Evolutionary conservation across 1,140 invertebrate species (phyloP).

Genomic region (Trinorchestia longiramus): DNA sequence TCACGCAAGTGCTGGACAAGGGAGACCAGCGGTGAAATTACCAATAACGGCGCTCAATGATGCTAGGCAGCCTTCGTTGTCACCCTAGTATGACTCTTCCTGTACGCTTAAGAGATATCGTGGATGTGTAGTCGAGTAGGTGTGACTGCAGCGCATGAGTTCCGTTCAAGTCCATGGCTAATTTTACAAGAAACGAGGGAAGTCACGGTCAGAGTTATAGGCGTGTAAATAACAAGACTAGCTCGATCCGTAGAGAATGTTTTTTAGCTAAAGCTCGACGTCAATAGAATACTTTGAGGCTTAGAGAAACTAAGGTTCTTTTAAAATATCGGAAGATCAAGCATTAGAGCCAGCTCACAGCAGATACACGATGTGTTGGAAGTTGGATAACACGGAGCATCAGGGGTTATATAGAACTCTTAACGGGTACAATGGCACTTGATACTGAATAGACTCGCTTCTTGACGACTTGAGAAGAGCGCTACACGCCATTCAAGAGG

Average conservation of each 20-base stretch:
- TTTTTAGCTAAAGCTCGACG: neutral
- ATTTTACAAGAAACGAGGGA: neutral
- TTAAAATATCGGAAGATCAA: neutral
- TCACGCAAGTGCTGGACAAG: slow-evolving; percentile 27
- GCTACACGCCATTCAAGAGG: slow-evolving; percentile 48
- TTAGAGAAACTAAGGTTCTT: neutral
- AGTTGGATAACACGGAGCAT: slow-evolving; percentile 30
- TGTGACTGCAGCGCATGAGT: slow-evolving; percentile 20
- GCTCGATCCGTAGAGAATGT: neutral
- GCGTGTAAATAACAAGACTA: neutral
- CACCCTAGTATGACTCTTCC: slow-evolving; percentile 50
- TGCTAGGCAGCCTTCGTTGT: slow-evolving; percentile 47
- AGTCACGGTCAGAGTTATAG: neutral
- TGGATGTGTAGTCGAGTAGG: neutral
- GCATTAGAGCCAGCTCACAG: neutral
- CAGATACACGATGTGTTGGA: neutral
- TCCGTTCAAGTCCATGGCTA: slow-evolving; percentile 29
- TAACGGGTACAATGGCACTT: slow-evolving; percentile 22
- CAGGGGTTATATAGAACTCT: slow-evolving; percentile 10
- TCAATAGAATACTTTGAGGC: neutral
- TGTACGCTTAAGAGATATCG: slow-evolving; percentile 14
- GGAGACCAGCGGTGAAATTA: slow-evolving; percentile 14
- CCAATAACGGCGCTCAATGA: slow-evolving; percentile 22
- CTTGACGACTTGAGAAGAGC: slow-evolving; percentile 34
- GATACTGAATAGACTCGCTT: slow-evolving; percentile 22